These are phyloP conservation scores for Leuciscus waleckii DNA, from an alignment of 2,797 vertebrate genomes.

Conservation along the genomic window DNA sequence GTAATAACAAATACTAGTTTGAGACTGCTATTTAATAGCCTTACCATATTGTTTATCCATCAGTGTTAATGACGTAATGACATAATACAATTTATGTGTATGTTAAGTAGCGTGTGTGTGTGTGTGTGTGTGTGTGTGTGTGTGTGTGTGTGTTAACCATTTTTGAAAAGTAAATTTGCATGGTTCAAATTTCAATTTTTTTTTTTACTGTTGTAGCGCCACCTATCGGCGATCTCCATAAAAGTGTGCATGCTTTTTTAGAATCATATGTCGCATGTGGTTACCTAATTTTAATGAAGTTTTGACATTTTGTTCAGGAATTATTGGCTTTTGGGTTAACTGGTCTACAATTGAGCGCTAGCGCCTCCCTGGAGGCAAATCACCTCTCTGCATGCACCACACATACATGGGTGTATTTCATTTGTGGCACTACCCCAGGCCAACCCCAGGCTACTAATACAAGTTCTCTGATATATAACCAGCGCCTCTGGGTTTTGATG, in stretches of 20 bases:
- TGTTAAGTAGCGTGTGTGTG: too few species aligned
- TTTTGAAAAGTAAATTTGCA: too few species aligned
- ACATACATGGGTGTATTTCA: conserved; percentile 10
- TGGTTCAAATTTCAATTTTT: too few species aligned
- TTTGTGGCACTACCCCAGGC: conserved; percentile 29
- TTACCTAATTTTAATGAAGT: neutral
- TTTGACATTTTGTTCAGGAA: neutral
- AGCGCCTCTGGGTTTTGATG: conserved; percentile 43
- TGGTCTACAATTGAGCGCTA: neutral
- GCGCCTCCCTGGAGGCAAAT: conserved; percentile 1
- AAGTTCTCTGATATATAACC: conserved; percentile 55
- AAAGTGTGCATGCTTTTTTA: neutral
- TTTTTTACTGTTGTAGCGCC: neutral
- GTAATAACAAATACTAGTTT: too few species aligned
- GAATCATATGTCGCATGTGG: neutral
- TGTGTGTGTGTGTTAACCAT: too few species aligned
- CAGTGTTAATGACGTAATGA: too few species aligned
- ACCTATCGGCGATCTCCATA: neutral
- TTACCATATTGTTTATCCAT: too few species aligned
- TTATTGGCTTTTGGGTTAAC: neutral
- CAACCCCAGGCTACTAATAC: conserved; percentile 44
- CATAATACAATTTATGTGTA: too few species aligned
- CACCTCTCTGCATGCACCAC: neutral
- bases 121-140: too few species aligned
- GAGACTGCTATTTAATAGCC: too few species aligned